Evolutionary conservation across 2,888 invertebrate species (phyloP).

Genomic region (Chymomyza amoena): DNA sequence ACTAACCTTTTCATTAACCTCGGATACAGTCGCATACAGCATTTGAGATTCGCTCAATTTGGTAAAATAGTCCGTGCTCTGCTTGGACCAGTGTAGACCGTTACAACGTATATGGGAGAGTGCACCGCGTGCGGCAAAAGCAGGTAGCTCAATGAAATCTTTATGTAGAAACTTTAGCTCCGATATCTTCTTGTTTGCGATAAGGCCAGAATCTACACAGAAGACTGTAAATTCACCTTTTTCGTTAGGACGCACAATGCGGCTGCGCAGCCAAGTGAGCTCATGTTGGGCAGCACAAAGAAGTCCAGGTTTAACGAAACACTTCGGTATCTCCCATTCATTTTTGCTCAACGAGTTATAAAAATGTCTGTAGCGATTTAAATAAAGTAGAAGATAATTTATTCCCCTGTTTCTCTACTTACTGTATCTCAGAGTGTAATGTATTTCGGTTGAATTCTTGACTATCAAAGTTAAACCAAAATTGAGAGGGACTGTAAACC

Average conservation of each 20-base stretch:
- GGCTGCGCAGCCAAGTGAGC: slow-evolving; percentile 25
- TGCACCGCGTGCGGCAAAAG: slow-evolving; percentile 28
- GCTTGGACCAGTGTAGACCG: slow-evolving; percentile 27
- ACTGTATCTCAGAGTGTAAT: neutral
- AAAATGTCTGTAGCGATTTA: neutral
- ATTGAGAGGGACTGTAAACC: slow-evolving; percentile 44
- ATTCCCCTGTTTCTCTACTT: neutral
- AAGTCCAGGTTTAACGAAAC: slow-evolving; percentile 19
- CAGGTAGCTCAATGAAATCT: neutral
- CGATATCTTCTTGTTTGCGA: neutral
- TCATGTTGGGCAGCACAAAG: slow-evolving; percentile 18
- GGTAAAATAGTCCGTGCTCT: slow-evolving; percentile 8
- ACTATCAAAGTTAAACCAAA: slow-evolving; percentile 36
- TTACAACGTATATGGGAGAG: slow-evolving; percentile 35
- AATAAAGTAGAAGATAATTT: too few species aligned
- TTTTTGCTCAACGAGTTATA: neutral
- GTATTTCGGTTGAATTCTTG: rapidly evolving
- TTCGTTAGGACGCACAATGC: slow-evolving; percentile 4
- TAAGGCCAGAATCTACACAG: slow-evolving; percentile 30
- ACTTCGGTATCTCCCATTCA: neutral
- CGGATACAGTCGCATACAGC: slow-evolving; percentile 15
- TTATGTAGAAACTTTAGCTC: slow-evolving; percentile 17
- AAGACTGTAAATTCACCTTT: neutral
- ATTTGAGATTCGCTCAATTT: neutral
- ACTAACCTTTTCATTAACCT: slow-evolving; percentile 21